Conservation (phyloP, 2,888 invertebrate species). For the Ceriagrion tenellum region DNA sequence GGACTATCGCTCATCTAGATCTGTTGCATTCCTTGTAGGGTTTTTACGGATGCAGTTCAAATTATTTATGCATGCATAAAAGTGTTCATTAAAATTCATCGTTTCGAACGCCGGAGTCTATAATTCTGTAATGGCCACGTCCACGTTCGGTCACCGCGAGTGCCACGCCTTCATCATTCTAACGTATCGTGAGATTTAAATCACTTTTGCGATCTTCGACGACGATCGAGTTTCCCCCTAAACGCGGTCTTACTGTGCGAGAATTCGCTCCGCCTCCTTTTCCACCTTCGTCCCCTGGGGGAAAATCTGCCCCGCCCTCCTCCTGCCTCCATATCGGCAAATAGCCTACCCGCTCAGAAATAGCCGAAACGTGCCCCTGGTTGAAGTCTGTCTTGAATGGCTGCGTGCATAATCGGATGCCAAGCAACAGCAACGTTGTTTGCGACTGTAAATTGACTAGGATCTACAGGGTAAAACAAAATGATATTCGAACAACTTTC, state of each 20-base stretch:
- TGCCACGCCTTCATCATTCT: conserved; percentile 19
- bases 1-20: background rate
- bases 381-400: background rate
- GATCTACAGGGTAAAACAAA: too few relatives aligned
- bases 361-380: background rate
- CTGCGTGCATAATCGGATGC: background rate
- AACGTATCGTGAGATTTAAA: conserved; percentile 9
- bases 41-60: background rate
- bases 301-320: background rate
- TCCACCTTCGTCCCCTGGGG: background rate
- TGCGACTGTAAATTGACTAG: background rate
- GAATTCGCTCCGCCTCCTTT: background rate
- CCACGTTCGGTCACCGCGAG: background rate
- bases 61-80: conserved; percentile 27
- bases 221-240: conserved; percentile 1
- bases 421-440: background rate
- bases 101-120: background rate
- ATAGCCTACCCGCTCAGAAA: background rate
- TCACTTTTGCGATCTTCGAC: background rate
- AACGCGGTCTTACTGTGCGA: background rate
- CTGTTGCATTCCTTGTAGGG: background rate
- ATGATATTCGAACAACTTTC: too few relatives aligned
- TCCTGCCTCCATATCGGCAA: background rate
- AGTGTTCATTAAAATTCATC: conserved; percentile 13
- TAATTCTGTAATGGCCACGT: conserved; percentile 3